Conservation (phyloP, 2,797 vertebrate species). For the Danio jaintianensis region DNA sequence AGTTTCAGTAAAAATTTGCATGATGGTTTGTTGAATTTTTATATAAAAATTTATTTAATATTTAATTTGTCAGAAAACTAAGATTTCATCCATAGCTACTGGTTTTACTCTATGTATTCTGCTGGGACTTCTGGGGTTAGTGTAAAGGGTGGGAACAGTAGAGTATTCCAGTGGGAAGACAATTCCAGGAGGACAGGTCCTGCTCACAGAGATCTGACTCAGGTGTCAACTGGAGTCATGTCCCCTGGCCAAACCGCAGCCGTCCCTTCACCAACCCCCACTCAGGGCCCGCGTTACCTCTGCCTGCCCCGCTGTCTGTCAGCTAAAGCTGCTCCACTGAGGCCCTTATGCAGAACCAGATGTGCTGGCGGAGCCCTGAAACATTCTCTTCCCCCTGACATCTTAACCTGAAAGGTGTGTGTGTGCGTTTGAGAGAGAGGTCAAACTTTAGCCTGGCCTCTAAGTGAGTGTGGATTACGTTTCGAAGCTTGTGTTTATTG, state of each 20-base stretch:
- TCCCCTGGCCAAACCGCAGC: constrained; percentile 54
- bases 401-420: constrained; percentile 49
- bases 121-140: background rate
- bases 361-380: constrained; percentile 58
- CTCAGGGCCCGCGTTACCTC: constrained; percentile 56
- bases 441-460: constrained; percentile 42
- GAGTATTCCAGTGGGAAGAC: constrained; percentile 15
- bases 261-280: constrained; percentile 11
- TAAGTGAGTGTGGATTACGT: constrained; percentile 43
- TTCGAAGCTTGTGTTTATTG: constrained; percentile 36
- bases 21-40: no score
- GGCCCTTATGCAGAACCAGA: constrained; percentile 61
- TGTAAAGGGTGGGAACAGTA: constrained; percentile 23
- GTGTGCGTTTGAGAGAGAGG: constrained; percentile 3
- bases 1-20: no score
- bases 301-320: constrained; percentile 57
- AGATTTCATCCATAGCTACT: background rate
- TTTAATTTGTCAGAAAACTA: background rate
- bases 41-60: no score
- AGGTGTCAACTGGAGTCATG: constrained; percentile 49
- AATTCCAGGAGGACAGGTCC: constrained; percentile 43
- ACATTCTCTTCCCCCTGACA: constrained; percentile 38
- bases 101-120: background rate
- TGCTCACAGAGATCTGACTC: constrained; percentile 44
- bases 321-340: constrained; percentile 46